Percentiles rank a stretch among this genome's conserved stretches.
Conservation (phyloP, 1,140 invertebrate genomes). For the Nebria ingens region DNA sequence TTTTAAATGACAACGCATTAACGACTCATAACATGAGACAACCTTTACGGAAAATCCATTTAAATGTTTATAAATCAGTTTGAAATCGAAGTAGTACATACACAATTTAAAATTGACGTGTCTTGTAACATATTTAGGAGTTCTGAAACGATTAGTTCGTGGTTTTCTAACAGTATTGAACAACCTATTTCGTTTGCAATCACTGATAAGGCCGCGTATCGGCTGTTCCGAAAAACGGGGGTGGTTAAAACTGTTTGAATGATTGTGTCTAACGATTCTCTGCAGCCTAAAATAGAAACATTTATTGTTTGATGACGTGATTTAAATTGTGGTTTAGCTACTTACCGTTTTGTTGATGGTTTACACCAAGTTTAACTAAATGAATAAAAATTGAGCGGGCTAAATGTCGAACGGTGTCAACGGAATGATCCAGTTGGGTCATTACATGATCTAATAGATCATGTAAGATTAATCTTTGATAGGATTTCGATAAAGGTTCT, state of each 20-base stretch:
- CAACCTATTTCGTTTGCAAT: neutral
- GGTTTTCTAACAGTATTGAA: neutral
- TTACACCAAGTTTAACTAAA: conserved; percentile 30
- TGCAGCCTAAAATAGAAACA: neutral
- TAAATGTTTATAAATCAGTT: neutral
- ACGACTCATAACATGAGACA: neutral
- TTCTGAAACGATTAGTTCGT: neutral
- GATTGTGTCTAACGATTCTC: neutral
- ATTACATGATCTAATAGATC: conserved; percentile 24
- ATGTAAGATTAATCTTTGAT: neutral
- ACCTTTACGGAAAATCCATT: neutral
- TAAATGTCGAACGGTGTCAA: conserved; percentile 47
- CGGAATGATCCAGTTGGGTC: conserved; percentile 40
- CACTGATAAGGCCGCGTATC: neutral
- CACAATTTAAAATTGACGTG: neutral
- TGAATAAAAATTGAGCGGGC: conserved; percentile 33
- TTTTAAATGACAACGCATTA: neutral
- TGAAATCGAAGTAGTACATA: neutral
- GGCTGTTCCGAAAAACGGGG: neutral
- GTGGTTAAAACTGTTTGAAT: neutral
- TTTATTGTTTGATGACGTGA: too few species aligned
- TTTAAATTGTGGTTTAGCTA: neutral
- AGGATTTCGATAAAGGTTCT: neutral
- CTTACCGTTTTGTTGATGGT: neutral
- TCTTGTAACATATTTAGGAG: neutral